Percentiles rank a stretch among this genome's conserved stretches.
phyloP scores from a whole-genome alignment of 2,797 vertebrate species.

The Coranthus polyacanthus region DNA sequence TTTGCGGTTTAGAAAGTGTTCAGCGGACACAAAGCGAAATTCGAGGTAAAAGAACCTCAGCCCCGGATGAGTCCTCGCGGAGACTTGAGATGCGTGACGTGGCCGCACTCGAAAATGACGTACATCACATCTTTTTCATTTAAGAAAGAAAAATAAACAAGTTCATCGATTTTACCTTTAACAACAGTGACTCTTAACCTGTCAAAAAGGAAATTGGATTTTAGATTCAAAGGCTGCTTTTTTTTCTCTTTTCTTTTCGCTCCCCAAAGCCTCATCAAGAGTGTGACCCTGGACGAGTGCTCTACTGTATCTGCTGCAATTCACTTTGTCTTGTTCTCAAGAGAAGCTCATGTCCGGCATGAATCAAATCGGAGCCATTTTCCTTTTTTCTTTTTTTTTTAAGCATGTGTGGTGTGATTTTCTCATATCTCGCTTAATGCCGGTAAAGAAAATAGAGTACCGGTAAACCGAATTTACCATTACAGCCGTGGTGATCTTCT shows the following conservation, averaged over 20 bases:
- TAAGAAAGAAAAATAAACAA: neutral
- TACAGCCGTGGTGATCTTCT: too few species aligned
- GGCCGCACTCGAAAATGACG: slow-evolving; percentile 9
- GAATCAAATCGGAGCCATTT: slow-evolving; percentile 4
- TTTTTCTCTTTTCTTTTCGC: slow-evolving; percentile 10
- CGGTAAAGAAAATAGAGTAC: too few species aligned
- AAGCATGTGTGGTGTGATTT: too few species aligned
- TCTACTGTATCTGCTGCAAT: slow-evolving; percentile 16
- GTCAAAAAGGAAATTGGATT: slow-evolving; percentile 44
- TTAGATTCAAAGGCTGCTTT: slow-evolving; percentile 29
- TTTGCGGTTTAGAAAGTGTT: slow-evolving; percentile 38
- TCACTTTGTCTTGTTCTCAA: slow-evolving; percentile 25
- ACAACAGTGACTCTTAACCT: slow-evolving; percentile 10
- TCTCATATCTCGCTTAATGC: too few species aligned
- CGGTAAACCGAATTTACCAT: too few species aligned
- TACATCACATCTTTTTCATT: neutral
- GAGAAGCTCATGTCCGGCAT: slow-evolving; percentile 12
- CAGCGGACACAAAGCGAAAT: slow-evolving; percentile 24
- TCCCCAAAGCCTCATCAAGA: slow-evolving; percentile 27
- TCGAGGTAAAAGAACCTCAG: slow-evolving; percentile 22
- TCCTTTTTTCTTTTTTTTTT: too few species aligned
- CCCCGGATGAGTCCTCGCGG: neutral
- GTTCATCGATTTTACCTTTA: slow-evolving; percentile 31
- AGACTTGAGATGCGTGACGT: slow-evolving; percentile 20
- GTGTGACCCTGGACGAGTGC: neutral